Conservation (phyloP, 2,888 invertebrate genomes). For the Epinotia brunnichana region DNA sequence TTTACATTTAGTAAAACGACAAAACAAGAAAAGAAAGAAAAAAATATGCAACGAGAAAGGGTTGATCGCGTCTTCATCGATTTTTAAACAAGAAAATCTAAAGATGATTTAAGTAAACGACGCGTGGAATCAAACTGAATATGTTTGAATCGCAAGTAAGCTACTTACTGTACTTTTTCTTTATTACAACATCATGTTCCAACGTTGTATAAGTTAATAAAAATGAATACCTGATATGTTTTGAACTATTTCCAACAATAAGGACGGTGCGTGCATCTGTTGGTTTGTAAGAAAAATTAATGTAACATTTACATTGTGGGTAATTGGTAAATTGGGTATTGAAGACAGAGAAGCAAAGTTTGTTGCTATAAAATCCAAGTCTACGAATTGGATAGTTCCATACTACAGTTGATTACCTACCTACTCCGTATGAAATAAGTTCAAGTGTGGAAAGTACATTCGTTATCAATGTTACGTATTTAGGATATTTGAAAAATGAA, state of each 20-base stretch:
- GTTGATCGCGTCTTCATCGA: too few species aligned
- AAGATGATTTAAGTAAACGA: neutral
- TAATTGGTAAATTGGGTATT: too few species aligned
- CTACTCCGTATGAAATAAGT: too few species aligned
- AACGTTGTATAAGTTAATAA: slow-evolving; percentile 12
- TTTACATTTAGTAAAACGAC: too few species aligned
- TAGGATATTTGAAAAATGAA: neutral
- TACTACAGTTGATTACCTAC: too few species aligned
- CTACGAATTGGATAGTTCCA: neutral
- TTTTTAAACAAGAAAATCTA: neutral
- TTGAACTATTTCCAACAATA: neutral
- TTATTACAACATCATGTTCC: slow-evolving; percentile 13
- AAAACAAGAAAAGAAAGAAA: too few species aligned
- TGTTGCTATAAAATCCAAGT: neutral
- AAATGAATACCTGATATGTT: slow-evolving; percentile 20
- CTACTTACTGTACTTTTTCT: slow-evolving; percentile 24
- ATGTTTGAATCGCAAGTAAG: slow-evolving; percentile 30
- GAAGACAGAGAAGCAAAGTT: neutral
- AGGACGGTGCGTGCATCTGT: neutral
- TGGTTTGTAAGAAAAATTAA: neutral
- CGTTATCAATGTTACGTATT: neutral
- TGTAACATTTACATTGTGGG: neutral
- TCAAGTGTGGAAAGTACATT: too few species aligned
- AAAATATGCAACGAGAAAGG: too few species aligned
- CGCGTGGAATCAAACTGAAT: slow-evolving; percentile 10